These are phyloP conservation scores for Mythimna pallens DNA, from an alignment of 2,888 invertebrate genomes.

Conservation along the genomic window DNA sequence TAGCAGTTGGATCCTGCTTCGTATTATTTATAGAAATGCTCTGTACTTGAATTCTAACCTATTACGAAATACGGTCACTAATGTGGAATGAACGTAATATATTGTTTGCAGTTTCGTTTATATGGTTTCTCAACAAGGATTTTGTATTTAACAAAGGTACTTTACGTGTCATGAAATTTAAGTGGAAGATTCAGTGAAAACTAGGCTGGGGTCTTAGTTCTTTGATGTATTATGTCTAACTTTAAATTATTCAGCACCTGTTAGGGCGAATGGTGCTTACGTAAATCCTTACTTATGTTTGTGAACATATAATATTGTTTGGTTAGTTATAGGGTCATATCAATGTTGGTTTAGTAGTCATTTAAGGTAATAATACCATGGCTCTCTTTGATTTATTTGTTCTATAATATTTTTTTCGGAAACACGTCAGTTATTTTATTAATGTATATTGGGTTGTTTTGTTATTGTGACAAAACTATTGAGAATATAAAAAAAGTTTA, in stretches of 20 bases:
- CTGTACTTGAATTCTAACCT: conserved; percentile 29
- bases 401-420: neutral
- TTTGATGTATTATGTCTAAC: conserved; percentile 40
- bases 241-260: conserved; percentile 57
- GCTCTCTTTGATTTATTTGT: neutral
- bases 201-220: conserved; percentile 33
- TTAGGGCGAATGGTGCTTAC: conserved; percentile 22
- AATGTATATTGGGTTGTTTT: too few species aligned
- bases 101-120: conserved; percentile 24
- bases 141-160: conserved; percentile 43
- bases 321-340: neutral
- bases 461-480: too few species aligned
- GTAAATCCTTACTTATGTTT: conserved; percentile 18
- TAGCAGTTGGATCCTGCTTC: conserved; percentile 54
- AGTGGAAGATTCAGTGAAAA: conserved; percentile 38
- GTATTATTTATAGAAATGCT: conserved; percentile 51
- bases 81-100: conserved; percentile 10
- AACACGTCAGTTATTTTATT: neutral
- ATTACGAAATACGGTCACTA: conserved; percentile 38
- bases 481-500: too few species aligned
- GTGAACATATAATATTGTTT: conserved; percentile 3
- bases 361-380: neutral
- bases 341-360: neutral
- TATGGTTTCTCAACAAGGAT: conserved; percentile 27
- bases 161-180: conserved; percentile 50